A percentile compares a stretch with the other conserved stretches of the same genome.
Evolutionary conservation across 2,888 invertebrate species (phyloP).

Genomic region (Punctoribates punctum): DNA sequence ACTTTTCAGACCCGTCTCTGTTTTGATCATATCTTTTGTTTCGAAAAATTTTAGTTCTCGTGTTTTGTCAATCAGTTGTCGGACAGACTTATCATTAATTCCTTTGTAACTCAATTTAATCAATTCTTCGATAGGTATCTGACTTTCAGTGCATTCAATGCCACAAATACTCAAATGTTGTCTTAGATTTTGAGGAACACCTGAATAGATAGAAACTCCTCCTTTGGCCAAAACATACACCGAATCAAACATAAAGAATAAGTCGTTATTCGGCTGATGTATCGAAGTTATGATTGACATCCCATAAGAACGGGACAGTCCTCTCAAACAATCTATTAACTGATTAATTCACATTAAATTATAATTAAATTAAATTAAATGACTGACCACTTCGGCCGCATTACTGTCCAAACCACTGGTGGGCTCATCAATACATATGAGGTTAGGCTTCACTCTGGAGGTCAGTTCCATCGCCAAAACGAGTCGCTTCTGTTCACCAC

Average conservation of each 20-base stretch:
- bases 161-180: neutral
- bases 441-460: neutral
- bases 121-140: neutral
- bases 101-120: neutral
- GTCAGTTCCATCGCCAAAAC: neutral
- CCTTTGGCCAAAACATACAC: slow-evolving; percentile 28
- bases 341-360: too few species aligned
- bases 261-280: slow-evolving; percentile 28
- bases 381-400: neutral
- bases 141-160: neutral
- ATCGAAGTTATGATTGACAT: slow-evolving; percentile 19
- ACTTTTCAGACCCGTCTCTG: neutral
- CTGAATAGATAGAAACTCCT: slow-evolving; percentile 3
- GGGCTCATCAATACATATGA: neutral
- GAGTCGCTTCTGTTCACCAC: neutral
- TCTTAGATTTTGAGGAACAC: neutral
- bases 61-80: too few species aligned
- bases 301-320: neutral
- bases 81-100: neutral
- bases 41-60: too few species aligned
- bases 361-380: too few species aligned
- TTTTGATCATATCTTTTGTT: neutral
- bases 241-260: neutral
- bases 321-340: neutral
- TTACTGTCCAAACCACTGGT: slow-evolving; percentile 9